Percentiles rank a stretch among this genome's conserved stretches.
phyloP scores from a whole-genome alignment of 2,888 invertebrate genomes.

The Dynastes tityus region DNA sequence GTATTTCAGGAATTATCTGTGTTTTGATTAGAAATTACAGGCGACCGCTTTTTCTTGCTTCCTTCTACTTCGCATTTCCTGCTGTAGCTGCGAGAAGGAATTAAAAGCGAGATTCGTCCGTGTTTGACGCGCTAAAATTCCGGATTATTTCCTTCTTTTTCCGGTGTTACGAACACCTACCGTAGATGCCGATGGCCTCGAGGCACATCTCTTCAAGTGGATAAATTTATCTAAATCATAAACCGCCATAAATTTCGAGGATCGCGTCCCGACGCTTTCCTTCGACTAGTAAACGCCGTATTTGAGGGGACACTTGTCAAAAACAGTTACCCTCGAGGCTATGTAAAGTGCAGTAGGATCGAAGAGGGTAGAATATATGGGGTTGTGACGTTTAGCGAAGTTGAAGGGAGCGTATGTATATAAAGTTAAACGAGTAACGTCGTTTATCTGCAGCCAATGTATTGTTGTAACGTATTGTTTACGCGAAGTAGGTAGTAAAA shows the following conservation, averaged over 20 bases:
- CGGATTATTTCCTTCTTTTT: constrained; percentile 39
- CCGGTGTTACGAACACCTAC: constrained; percentile 27
- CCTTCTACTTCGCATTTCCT: not conserved
- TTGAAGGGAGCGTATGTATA: constrained; percentile 38
- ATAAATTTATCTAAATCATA: constrained; percentile 54
- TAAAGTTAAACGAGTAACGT: constrained; percentile 33
- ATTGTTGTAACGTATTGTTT: constrained; percentile 30
- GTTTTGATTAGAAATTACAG: constrained; percentile 41
- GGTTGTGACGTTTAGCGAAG: constrained; percentile 37
- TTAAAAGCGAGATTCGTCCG: constrained; percentile 4
- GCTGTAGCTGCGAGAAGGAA: not conserved
- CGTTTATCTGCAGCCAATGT: constrained; percentile 19
- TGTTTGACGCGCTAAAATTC: constrained; percentile 3
- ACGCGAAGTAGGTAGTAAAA: constrained; percentile 12
- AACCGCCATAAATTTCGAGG: constrained; percentile 53
- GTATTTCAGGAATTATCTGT: constrained; percentile 40
- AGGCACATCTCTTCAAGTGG: constrained; percentile 44
- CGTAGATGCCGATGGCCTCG: not conserved
- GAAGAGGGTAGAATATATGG: constrained; percentile 48
- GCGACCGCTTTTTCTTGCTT: not conserved
- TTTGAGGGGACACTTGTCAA: constrained; percentile 55
- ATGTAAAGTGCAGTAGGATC: constrained; percentile 46
- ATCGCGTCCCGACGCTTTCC: constrained; percentile 35
- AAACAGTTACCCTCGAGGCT: constrained; percentile 51
- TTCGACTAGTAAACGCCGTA: constrained; percentile 52